Evolutionary conservation across 2,888 invertebrate species (phyloP), one percentile per base, ranked within the genome.

Genomic region (Philaethria dido): DNA sequence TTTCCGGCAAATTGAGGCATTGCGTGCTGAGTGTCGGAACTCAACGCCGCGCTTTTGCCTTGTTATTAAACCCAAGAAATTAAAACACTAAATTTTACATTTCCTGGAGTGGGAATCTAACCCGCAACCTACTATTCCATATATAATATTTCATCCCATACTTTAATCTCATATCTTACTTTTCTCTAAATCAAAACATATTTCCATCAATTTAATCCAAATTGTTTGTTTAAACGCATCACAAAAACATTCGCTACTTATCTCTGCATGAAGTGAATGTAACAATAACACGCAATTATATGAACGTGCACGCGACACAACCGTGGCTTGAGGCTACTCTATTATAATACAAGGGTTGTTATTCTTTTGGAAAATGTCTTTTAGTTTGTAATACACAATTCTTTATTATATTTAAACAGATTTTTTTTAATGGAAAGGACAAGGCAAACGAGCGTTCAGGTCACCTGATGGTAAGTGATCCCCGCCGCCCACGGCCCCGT

Each of bases 221-320:
- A 52, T 52, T 52, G 52, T 52, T 52, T 52, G 29, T 52, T 29
- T 52, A 33, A 52, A 33, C 52, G 52, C 16, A 33, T 52, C 52
- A 52, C 11, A 52, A 52, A 52, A 48, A 33, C 29, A 29, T 52
- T 33, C 52, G 52, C 52, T 52, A 52, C 52, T 52, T 52, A 52
- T 52, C 52, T 33, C 52, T 16, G 52, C 52, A 16, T 52, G 52
- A 52, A 33, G 52, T 52, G 29, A 52, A 33, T 33, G 52, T 52
- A 13, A 52, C 52, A 52, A 52, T 52, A 52, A 52, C 52, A 16
- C 11, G 16, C 16, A 52, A 52, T 52, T 52, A 52, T 29, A 0
- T 33, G 52, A 11, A 33, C 52, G 52, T 52, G 52, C 16, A 16
- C 52, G 52, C 29, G 52, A 52, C 52, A 16, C 29, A 29, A 52